Conservation (phyloP, 2,888 invertebrate genomes). For the Tineola bisselliella region DNA sequence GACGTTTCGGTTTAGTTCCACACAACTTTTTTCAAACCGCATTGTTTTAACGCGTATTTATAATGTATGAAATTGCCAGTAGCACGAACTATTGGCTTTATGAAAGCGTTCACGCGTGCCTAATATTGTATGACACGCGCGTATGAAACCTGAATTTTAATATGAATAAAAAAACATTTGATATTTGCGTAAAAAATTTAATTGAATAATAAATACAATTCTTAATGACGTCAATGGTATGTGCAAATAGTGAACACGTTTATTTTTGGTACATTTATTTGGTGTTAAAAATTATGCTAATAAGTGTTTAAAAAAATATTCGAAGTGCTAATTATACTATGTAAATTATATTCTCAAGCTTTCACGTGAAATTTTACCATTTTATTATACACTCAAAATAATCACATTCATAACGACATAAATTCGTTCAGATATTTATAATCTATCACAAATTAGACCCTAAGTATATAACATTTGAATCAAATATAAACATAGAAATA, state of each 20-base stretch:
- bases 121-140: too few species aligned
- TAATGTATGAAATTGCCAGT: too few species aligned
- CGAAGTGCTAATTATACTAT: background rate
- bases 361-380: too few species aligned
- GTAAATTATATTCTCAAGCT: too few species aligned
- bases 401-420: slow-evolving; percentile 7
- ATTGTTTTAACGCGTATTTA: too few species aligned
- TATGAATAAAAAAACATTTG: too few species aligned
- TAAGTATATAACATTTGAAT: background rate
- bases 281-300: background rate
- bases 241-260: slow-evolving; percentile 25
- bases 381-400: too few species aligned
- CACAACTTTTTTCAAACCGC: too few species aligned
- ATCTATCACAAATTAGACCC: background rate
- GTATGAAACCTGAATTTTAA: too few species aligned
- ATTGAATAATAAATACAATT: slow-evolving; percentile 2
- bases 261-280: slow-evolving; percentile 15
- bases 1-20: background rate
- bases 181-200: slow-evolving; percentile 1
- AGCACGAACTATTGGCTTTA: too few species aligned
- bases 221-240: background rate
- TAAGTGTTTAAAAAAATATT: background rate
- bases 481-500: background rate
- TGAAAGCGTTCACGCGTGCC: too few species aligned
- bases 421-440: slow-evolving; percentile 2